Evolutionary conservation across 2,797 vertebrate species (phyloP), one percentile per base, ranked within the genome.

Genomic region (Alfaro cultratus): DNA sequence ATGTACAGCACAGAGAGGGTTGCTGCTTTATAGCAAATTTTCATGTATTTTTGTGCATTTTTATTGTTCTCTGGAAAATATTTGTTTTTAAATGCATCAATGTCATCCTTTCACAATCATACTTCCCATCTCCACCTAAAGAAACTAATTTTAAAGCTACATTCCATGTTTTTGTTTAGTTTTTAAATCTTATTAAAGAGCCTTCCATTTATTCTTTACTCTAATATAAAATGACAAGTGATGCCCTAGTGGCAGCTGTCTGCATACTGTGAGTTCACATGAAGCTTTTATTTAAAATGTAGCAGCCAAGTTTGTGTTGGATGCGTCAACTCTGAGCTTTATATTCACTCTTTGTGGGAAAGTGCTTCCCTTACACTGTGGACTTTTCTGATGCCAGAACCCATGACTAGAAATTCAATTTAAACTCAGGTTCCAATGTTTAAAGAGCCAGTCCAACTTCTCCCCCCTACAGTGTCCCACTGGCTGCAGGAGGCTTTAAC

Each of bases 401-500:
- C 67, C 29, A 57, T 47, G 67, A n/a, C 21, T 70, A 70, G 67
- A 43, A 70, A 70, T 26, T 43, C 23, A 71, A 29, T 75, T 2
- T 45, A 73, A 39, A 55, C 0, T 2, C 29, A 7, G 6, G 51
- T 51, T 74, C 31, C 0, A 55, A n/a, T 7, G 18, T 71, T 49
- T 13, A 49, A 34, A n/a, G 73, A 21, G 26, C 72, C 2, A 67
- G 45, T 7, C 16, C n/a, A 46, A 29, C 72, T 39, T 31, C 12
- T 41, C 29, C 45, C 41, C 67, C 57, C 34, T 41, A 1, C 77
- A 4, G 26, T 62, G 76, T 68, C 70, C 64, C 80, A 76, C 68
- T 18, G 91, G 84, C 94, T 94, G 81, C 91, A 87, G 81, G 80
- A 77, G 82, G 85, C 83, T 89, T 91, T 88, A 83, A 90, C 85